phyloP scores from a whole-genome alignment of 2,113 vertebrate genomes.

The Typhlomys cinereus region DNA sequence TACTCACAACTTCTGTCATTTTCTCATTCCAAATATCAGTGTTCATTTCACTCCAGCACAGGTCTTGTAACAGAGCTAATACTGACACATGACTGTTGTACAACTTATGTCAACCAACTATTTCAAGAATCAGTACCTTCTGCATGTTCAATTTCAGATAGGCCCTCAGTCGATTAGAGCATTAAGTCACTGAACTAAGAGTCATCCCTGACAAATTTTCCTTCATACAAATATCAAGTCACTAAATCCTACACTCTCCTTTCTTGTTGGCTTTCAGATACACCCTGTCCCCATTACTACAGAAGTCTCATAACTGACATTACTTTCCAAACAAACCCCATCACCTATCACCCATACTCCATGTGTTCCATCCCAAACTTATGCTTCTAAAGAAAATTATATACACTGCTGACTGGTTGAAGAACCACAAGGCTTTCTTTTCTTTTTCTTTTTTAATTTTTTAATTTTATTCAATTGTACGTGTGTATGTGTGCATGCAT shows the following conservation, averaged over 20 bases:
- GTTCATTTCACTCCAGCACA: not conserved
- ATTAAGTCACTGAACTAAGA: no score
- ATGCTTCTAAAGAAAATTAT: not conserved
- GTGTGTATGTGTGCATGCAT: no score
- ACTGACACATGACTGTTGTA: not conserved
- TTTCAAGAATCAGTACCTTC: no score
- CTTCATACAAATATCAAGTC: not conserved
- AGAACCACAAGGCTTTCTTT: not conserved
- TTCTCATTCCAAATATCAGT: not conserved
- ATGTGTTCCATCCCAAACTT: not conserved
- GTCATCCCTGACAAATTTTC: not conserved
- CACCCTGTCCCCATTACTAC: not conserved
- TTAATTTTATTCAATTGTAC: no score
- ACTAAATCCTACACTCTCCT: not conserved
- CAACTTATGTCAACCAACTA: not conserved
- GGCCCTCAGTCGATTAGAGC: not conserved
- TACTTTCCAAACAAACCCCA: not conserved
- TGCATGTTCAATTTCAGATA: not conserved
- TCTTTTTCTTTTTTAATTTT: no score
- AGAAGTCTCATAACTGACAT: not conserved
- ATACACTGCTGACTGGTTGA: not conserved
- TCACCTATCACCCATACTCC: not conserved
- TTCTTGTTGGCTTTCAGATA: not conserved
- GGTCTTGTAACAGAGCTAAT: not conserved
- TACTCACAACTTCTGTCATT: not conserved